Percentiles rank a stretch among this genome's conserved stretches.
These are phyloP conservation scores for Nemoura dubitans DNA, from an alignment of 2,888 invertebrate genomes.

Conservation along the genomic window DNA sequence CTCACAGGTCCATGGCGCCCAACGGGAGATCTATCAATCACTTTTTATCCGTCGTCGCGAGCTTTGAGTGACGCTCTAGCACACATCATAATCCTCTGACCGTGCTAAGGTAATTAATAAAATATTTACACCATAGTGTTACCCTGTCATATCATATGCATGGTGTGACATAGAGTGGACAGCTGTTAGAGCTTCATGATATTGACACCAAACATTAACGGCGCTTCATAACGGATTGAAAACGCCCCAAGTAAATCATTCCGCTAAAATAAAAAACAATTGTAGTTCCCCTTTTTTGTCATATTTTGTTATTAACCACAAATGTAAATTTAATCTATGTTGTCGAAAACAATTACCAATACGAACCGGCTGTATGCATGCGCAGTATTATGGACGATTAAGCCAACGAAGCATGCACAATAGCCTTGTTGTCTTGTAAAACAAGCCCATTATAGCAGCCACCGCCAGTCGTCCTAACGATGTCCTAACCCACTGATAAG, in stretches of 20 bases:
- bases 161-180: neutral
- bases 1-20: neutral
- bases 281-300: no score
- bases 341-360: neutral
- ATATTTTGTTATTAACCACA: neutral
- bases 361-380: neutral
- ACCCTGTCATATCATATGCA: neutral
- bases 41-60: neutral
- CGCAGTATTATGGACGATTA: neutral
- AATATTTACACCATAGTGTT: neutral
- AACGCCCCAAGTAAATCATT: neutral
- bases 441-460: neutral
- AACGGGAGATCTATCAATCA: neutral
- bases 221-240: neutral
- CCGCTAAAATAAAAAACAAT: neutral
- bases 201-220: neutral
- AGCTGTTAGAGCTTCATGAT: neutral
- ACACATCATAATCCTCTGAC: neutral
- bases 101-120: neutral
- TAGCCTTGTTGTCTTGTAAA: neutral
- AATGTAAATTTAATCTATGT: neutral
- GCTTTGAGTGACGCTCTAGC: neutral
- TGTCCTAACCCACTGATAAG: conserved; percentile 7
- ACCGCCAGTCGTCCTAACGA: neutral
- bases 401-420: neutral